Base-by-base conservation (phyloP, 2,888 invertebrate species). In the Caenorhabditis imperialis region DNA sequence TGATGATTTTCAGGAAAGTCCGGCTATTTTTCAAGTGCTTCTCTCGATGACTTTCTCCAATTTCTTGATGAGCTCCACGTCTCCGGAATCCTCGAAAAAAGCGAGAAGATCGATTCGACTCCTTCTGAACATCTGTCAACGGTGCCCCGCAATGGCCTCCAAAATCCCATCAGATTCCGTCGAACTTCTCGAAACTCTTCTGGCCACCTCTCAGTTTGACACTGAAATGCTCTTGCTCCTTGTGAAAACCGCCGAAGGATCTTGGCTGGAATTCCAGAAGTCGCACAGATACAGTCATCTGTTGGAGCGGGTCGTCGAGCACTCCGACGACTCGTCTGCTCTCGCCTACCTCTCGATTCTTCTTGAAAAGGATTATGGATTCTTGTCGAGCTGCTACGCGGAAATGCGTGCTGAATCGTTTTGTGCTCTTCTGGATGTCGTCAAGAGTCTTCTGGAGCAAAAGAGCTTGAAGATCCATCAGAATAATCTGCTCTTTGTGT, bases 361-460 rank as follows among this genome's bases (percentile, higher is more conserved):
- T 18, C 51, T 80, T 3, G 81, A 81, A 33, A 67, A 61, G 35
- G 80, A 80, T 38, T 77, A 73, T 33, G 80, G 73, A 1, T 73
- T 80, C 42, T 27, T 80, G 10, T 65, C 80, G 2, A 65, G 67
- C 20, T 62, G 55, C 18, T 78, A 76, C 47, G 77, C 76, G 0
- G 80, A 77, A 38, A 47, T 67, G 55, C 22, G 42, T 0, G 10
- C 65, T 5, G 14, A 40, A 6, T 6, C 47, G 0, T 67, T 73
- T 16, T 48, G 44, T 25, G 57, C 42, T 30, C 23, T 67, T 30
- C 30, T 73, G 0, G 60, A 47, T 23, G 35, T 67, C 2, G 35
- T 73, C 7, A 33, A 50, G 22, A 23, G 30, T 6, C 33, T 73
- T n/a, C n/a, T 61, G 12, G 58, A 53, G 50, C 14, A 16, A 16